Percentiles rank a stretch among this genome's conserved stretches.
phyloP scores from a whole-genome alignment of 92 coral and sea anemone genomes.

The Umimayanthus chanpuru region DNA sequence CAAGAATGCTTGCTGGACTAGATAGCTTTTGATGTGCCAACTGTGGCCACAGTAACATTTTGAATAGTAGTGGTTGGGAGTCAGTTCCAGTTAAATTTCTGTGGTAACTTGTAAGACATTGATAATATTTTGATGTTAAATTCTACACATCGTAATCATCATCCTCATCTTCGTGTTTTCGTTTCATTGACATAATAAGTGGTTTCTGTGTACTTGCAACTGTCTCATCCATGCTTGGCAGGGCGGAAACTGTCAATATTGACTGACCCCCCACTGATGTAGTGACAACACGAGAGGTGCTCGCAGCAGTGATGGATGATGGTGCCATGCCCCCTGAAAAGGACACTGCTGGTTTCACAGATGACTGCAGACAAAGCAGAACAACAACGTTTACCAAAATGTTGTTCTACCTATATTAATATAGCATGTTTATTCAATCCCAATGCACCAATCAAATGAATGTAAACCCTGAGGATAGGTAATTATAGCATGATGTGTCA shows the following conservation, averaged over 20 bases:
- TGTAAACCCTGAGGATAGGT: too few relatives aligned
- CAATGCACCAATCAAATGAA: too few relatives aligned
- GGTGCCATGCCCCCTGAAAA: constrained; percentile 17
- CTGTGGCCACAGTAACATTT: too few relatives aligned
- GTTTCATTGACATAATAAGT: constrained; percentile 86
- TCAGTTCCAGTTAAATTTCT: too few relatives aligned
- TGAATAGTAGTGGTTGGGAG: too few relatives aligned
- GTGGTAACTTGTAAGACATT: too few relatives aligned
- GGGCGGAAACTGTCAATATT: constrained; percentile 94
- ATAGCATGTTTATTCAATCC: too few relatives aligned
- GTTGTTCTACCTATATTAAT: neutral
- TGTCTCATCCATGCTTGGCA: constrained; percentile 99
- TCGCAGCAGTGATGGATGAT: constrained; percentile 45
- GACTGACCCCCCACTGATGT: constrained; percentile 55
- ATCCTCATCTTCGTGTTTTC: constrained; percentile 95
- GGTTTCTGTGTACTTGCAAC: constrained; percentile 97
- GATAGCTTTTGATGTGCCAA: too few relatives aligned
- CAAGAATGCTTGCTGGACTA: too few relatives aligned
- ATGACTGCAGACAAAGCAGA: neutral
- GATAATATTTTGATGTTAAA: too few relatives aligned
- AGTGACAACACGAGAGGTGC: constrained; percentile 48
- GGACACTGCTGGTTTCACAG: constrained; percentile 34
- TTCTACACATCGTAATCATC: constrained; percentile 87
- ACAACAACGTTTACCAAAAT: neutral
- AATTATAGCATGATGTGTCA: too few relatives aligned